Base-by-base conservation (phyloP, 2,113 vertebrate species). In the Gnathonemus echidnorhynchus region DNA sequence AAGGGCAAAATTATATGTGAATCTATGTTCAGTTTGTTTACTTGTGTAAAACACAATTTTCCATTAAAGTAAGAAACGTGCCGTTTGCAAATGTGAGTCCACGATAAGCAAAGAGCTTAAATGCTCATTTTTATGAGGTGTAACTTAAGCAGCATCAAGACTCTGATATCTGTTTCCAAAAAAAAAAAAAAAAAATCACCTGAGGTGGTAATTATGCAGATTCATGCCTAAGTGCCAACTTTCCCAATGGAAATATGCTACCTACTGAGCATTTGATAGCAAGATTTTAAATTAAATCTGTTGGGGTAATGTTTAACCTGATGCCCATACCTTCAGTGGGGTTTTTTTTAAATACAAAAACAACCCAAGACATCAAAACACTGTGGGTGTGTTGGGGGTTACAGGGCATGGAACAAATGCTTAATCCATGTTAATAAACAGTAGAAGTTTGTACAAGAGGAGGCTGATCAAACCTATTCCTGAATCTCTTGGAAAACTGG, bases 271-370 rank as follows among this genome's bases (percentile, higher is more conserved):
- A 80, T 89, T 17, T 77, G 27, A 31, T 87, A 50, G 46, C 31
- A 53, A 86, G 58, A 77, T 74, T 90, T 90, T 35, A 42, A 42
- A 45, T 35, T 1, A 27, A 45, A 24, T 27, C 35, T 5, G 53
- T 45, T 58, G 27, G 31, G 49, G 52, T 88, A 90, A 90, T 88
- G 35, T 90, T 90, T 87, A 90, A 87, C 89, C 70, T 24, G 8
- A 39, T 17, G 46, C 27, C 52, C 58, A 88, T 39, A 80, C 45
- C 48, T 90, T 31, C 49, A 42, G 24, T 15, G 7, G 2, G 17
- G 2, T 35, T n/a, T 31, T 13, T 13, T 3, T 10, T 5, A 17
- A n/a, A 39, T n/a, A 39, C 27, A 27, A 45, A n/a, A 45, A 80
- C 24, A 27, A 24, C 19, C 15, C 39, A 42, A 21, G 83, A 48